Conservation (phyloP, 2,113 vertebrate species). For the Cebus imitator region DNA sequence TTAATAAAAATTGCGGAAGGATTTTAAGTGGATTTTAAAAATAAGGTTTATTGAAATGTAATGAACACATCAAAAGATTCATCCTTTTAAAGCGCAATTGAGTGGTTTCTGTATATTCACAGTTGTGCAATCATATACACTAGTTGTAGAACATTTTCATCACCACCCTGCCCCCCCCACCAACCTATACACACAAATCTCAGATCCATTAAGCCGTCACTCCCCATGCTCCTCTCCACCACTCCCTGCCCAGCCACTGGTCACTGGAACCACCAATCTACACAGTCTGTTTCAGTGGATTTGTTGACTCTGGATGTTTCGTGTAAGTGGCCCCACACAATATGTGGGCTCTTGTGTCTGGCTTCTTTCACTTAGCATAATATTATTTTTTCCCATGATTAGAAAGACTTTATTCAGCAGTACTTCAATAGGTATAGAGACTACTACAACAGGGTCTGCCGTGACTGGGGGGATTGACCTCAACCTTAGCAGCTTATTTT, state of each 20-base stretch:
- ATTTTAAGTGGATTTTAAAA: conserved; percentile 20
- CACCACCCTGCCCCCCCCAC: background rate
- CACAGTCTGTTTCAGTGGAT: background rate
- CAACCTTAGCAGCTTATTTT: background rate
- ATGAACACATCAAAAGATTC: background rate
- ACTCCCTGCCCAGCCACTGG: background rate
- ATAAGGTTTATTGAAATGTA: background rate
- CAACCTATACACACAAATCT: background rate
- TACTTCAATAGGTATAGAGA: background rate
- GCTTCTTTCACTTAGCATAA: background rate
- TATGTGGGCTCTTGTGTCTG: background rate
- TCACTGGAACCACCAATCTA: background rate
- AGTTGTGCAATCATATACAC: background rate
- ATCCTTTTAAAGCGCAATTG: background rate
- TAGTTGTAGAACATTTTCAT: conserved; percentile 2
- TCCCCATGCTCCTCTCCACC: background rate
- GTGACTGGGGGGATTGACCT: background rate
- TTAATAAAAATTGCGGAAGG: background rate
- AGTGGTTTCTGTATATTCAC: background rate
- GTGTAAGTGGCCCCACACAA: background rate
- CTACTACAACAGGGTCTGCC: background rate
- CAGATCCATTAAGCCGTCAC: background rate
- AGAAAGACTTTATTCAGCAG: background rate
- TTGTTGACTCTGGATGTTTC: background rate
- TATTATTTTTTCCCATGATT: background rate